Conservation (phyloP, 1,140 invertebrate species). For the Metaphire vulgaris region DNA sequence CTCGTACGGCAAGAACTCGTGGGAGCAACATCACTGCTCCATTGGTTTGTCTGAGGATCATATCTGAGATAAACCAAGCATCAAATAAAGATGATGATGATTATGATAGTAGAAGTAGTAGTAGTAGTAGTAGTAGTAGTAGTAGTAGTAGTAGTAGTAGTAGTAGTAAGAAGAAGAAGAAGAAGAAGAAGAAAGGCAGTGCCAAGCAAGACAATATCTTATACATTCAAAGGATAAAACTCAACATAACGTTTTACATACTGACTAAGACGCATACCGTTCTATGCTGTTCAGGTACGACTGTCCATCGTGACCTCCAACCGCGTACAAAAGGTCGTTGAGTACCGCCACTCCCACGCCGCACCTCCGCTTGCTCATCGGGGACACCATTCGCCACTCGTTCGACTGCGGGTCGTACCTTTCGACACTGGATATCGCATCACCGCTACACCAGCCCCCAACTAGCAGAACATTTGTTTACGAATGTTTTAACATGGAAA, state of each 20-base stretch:
- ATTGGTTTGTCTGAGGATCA: conserved; percentile 95
- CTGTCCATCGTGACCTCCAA: conserved; percentile 95
- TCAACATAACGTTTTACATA: no score
- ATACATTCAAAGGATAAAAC: no score
- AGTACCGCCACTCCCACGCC: conserved; percentile 96
- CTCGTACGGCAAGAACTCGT: conserved; percentile 94
- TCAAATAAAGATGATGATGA: no score
- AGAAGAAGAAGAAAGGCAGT: no score
- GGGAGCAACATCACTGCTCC: conserved; percentile 94
- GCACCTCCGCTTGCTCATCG: conserved; percentile 92
- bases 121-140: no score
- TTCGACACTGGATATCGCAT: conserved; percentile 95
- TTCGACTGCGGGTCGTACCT: conserved; percentile 90
- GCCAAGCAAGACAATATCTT: no score
- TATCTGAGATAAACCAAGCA: no score
- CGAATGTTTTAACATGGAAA: no score
- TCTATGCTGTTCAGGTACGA: conserved; percentile 95
- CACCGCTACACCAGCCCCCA: conserved; percentile 92
- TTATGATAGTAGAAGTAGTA: no score
- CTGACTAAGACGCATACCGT: no score
- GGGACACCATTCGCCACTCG: conserved; percentile 98
- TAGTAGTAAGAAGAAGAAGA: no score
- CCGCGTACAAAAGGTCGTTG: conserved; percentile 89
- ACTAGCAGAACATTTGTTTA: conserved; percentile 43
- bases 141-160: no score